Evolutionary conservation across 2,113 vertebrate species (phyloP).

Genomic region (Oryzias curvinotus): DNA sequence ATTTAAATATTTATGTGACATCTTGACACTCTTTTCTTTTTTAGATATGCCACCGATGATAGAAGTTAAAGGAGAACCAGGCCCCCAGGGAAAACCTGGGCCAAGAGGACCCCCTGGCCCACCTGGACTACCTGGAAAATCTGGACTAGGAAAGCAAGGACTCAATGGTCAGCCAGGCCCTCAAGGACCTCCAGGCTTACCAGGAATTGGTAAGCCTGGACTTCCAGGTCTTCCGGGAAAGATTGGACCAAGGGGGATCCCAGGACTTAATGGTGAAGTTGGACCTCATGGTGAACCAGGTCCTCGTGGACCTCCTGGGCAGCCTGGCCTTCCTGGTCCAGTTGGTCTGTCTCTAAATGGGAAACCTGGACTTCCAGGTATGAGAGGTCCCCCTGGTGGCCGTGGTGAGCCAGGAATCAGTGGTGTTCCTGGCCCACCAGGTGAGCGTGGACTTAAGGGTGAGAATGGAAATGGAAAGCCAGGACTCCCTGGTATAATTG

Average conservation of each 20-base stretch:
- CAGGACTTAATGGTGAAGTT: slow-evolving; percentile 81
- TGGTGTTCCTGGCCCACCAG: slow-evolving; percentile 82
- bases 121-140: slow-evolving; percentile 90
- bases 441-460: slow-evolving; percentile 88
- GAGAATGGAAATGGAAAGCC: slow-evolving; percentile 92
- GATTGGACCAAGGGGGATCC: slow-evolving; percentile 85
- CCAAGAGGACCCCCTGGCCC: slow-evolving; percentile 88
- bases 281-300: slow-evolving; percentile 88
- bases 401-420: slow-evolving; percentile 89
- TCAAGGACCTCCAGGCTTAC: slow-evolving; percentile 88
- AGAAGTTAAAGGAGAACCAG: slow-evolving; percentile 94
- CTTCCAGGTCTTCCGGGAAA: slow-evolving; percentile 92
- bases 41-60: slow-evolving; percentile 89
- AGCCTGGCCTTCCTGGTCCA: slow-evolving; percentile 90
- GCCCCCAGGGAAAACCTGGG: slow-evolving; percentile 91
- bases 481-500: slow-evolving; percentile 83
- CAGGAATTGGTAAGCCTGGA: slow-evolving; percentile 92
- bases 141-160: slow-evolving; percentile 91
- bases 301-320: slow-evolving; percentile 84
- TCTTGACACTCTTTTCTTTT: slow-evolving; percentile 39
- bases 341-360: slow-evolving; percentile 92
- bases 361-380: slow-evolving; percentile 89
- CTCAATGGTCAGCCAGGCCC: slow-evolving; percentile 90
- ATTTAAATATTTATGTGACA: no score
- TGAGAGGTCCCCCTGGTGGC: slow-evolving; percentile 84